phyloP scores from a whole-genome alignment of 2,797 vertebrate genomes.

The Trachops cirrhosus region DNA sequence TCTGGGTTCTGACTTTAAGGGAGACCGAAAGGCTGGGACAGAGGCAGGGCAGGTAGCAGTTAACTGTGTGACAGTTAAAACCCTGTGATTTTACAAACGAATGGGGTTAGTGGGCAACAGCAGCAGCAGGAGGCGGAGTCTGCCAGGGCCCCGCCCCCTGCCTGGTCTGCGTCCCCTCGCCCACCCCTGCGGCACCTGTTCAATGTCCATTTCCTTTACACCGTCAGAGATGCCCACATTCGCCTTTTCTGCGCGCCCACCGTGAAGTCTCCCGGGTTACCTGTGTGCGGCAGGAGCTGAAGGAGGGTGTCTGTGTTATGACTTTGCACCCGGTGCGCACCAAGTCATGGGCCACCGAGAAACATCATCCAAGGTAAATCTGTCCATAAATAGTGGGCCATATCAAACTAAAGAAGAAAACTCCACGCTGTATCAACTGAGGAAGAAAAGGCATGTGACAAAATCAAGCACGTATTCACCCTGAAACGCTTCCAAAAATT shows the following conservation, averaged over 20 bases:
- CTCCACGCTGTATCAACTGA: background rate
- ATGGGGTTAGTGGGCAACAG: no score
- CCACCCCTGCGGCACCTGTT: background rate
- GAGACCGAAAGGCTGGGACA: background rate
- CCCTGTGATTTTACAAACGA: background rate
- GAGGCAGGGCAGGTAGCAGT: background rate
- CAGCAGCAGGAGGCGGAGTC: fast-evolving
- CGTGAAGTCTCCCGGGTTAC: background rate
- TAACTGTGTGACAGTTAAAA: fast-evolving
- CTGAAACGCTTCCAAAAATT: background rate
- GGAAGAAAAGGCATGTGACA: background rate
- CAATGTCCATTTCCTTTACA: background rate
- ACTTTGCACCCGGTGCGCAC: background rate
- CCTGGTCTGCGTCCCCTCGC: no score
- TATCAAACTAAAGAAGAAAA: background rate
- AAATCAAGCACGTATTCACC: background rate
- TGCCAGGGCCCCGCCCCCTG: background rate
- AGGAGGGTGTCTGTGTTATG: background rate
- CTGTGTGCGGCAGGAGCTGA: background rate
- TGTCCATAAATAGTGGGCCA: background rate
- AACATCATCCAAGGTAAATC: background rate
- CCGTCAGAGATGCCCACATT: background rate
- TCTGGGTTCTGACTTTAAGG: background rate
- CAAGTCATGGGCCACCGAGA: background rate
- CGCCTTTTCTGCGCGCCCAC: background rate